Percentiles rank a stretch among this genome's conserved stretches.
These are phyloP conservation scores for Drosophila phalerata DNA, from an alignment of 2,888 invertebrate genomes.

Conservation along the genomic window DNA sequence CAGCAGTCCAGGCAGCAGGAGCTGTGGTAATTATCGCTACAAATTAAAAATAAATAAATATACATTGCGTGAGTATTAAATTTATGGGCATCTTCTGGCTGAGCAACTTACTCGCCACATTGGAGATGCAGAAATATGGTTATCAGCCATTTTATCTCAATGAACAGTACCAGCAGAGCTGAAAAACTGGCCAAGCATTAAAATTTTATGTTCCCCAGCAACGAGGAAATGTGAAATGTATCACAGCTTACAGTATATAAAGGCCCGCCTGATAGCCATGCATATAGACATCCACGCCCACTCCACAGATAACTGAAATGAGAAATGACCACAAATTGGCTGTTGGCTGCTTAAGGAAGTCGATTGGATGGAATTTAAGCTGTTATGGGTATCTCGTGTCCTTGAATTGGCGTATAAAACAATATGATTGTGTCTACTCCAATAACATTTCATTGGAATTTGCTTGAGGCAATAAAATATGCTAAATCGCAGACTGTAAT, in stretches of 20 bases:
- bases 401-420: conserved; percentile 54
- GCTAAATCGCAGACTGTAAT: conserved; percentile 47
- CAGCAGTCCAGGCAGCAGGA: conserved; percentile 79
- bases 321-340: conserved; percentile 67
- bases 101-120: conserved; percentile 80
- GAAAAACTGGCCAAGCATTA: conserved; percentile 87
- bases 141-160: conserved; percentile 89
- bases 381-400: conserved; percentile 36
- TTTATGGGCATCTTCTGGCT: conserved; percentile 25
- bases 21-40: conserved; percentile 77
- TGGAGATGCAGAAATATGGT: conserved; percentile 88
- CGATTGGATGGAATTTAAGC: conserved; percentile 6
- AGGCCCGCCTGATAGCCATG: conserved; percentile 88
- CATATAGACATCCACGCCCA: conserved; percentile 88
- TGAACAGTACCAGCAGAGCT: conserved; percentile 87
- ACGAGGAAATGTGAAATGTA: conserved; percentile 16
- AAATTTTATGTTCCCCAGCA: conserved; percentile 39
- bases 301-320: conserved; percentile 88
- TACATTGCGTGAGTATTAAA: conserved; percentile 14
- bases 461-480: conserved; percentile 64
- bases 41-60: conserved; percentile 52
- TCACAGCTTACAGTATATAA: conserved; percentile 88
- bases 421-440: conserved; percentile 50
- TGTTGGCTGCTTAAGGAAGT: conserved; percentile 33
- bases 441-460: conserved; percentile 55